A percentile compares a stretch with the other conserved stretches of the same genome.
Evolutionary conservation across 2,113 vertebrate genomes (phyloP).

Genomic region (Mixornis gularis): DNA sequence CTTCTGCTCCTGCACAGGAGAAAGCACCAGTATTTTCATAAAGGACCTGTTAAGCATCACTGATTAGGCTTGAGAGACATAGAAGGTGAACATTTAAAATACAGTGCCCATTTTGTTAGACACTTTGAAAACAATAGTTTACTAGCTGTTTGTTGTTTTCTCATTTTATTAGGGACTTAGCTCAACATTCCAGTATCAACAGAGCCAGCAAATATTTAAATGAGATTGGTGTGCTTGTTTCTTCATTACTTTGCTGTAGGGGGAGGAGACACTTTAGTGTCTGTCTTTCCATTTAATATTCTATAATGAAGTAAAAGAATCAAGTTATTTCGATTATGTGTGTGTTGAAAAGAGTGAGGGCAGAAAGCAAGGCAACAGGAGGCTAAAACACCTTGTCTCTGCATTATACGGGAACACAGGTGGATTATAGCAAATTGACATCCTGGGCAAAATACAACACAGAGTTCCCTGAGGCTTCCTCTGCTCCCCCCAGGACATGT

Average conservation of each 20-base stretch:
- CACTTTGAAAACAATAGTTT: neutral
- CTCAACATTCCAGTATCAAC: neutral
- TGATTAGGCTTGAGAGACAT: neutral
- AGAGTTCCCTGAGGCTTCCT: neutral
- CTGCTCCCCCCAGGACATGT: neutral
- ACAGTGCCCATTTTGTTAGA: neutral
- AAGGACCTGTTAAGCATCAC: neutral
- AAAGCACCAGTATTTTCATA: neutral
- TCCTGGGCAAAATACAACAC: neutral
- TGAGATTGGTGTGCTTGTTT: neutral
- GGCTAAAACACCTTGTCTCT: neutral
- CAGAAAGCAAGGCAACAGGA: neutral
- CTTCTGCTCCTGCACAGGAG: neutral
- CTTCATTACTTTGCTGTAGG: neutral
- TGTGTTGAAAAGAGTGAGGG: neutral
- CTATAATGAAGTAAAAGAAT: neutral
- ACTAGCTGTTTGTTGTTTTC: conserved; percentile 20
- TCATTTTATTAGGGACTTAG: conserved; percentile 11
- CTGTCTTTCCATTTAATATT: neutral
- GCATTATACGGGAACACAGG: neutral
- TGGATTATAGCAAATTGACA: neutral
- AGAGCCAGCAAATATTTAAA: conserved; percentile 3
- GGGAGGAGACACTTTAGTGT: neutral
- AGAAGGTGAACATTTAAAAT: neutral
- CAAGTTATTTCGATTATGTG: neutral